Percentiles rank a stretch among this genome's conserved stretches.
Evolutionary conservation across 2,113 vertebrate genomes (phyloP).

Genomic region (Catharus bicknelli): DNA sequence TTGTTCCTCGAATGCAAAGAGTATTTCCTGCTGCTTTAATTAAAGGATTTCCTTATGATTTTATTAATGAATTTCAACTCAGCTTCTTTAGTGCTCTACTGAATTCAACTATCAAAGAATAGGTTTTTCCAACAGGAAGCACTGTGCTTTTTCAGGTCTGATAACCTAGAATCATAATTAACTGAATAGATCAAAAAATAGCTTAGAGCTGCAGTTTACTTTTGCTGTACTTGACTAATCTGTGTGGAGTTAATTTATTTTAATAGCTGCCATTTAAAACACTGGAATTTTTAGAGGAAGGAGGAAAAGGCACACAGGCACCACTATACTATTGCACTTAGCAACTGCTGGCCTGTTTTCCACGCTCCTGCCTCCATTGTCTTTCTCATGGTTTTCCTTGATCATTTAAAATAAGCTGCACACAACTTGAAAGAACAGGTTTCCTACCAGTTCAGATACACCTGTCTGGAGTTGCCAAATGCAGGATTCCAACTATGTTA

Average conservation of each 20-base stretch:
- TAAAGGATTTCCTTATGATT: slow-evolving; percentile 22
- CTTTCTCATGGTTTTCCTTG: neutral
- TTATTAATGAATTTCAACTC: slow-evolving; percentile 52
- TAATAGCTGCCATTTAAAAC: slow-evolving; percentile 10
- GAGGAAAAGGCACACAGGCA: neutral
- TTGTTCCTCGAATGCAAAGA: slow-evolving; percentile 42
- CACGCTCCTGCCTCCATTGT: neutral
- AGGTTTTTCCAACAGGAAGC: slow-evolving; percentile 15
- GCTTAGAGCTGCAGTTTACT: neutral
- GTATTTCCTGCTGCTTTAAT: slow-evolving; percentile 44
- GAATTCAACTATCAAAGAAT: slow-evolving; percentile 44
- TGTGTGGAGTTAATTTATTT: neutral
- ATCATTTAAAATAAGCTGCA: neutral
- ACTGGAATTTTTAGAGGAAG: neutral
- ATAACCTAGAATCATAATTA: slow-evolving; percentile 21
- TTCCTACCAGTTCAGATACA: neutral
- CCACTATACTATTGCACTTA: neutral
- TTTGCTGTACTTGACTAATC: neutral
- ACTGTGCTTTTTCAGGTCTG: neutral
- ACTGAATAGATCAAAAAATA: slow-evolving; percentile 7
- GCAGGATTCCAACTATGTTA: neutral
- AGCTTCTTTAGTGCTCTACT: slow-evolving; percentile 22
- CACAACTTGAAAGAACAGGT: neutral
- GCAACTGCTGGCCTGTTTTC: neutral
- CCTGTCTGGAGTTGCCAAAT: neutral